Base-by-base conservation (phyloP, 2,113 vertebrate species). In the Carassius auratus region DNA sequence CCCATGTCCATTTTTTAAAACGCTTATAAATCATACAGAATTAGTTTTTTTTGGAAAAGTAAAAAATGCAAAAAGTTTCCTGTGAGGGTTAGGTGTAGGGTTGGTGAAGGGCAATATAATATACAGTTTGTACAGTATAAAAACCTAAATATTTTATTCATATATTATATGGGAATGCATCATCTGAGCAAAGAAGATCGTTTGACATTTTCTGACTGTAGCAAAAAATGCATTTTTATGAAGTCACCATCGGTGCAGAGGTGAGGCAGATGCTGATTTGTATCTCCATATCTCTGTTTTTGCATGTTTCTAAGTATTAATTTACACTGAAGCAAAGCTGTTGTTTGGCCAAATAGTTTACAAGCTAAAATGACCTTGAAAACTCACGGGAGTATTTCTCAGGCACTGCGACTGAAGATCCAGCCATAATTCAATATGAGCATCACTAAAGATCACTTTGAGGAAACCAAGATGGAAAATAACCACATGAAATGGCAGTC, bases 301-400 rank as follows among this genome's bases (percentile, higher is more conserved):
- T 86, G 15, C 17, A 42, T 80, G 21, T 64, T 80, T 55, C 5
- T 45, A 8, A 26, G 78, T n/a, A 23, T 8, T 45, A 19, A 45
- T 81, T 48, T 30, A 30, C 12, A 66, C 21, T 4, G 6, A 66
- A 64, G 42, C 38, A 81, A 66, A 23, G 4, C n/a, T 57, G 19
- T 59, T 77, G 8, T 50, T 45, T 50, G 73, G 73, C n/a, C 73
- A 50, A 77, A 21, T 59, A 36, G 52, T 77, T 77, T 59, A 55
- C 52, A 55, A 17, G 14, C 14, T 5, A 14, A 68, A 52, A 71
- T 84, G 84, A 86, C 85, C 84, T 89, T 89, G 55, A 73, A 62
- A 81, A 55, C 77, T 64, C 38, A 85, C 15, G 68, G 52, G 48
- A 33, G 38, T 83, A 66, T 77, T 77, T 59, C 26, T 57, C 30